These are phyloP conservation scores for Acanthopleura granulata DNA, from an alignment of 2,888 invertebrate species.

Conservation along the genomic window DNA sequence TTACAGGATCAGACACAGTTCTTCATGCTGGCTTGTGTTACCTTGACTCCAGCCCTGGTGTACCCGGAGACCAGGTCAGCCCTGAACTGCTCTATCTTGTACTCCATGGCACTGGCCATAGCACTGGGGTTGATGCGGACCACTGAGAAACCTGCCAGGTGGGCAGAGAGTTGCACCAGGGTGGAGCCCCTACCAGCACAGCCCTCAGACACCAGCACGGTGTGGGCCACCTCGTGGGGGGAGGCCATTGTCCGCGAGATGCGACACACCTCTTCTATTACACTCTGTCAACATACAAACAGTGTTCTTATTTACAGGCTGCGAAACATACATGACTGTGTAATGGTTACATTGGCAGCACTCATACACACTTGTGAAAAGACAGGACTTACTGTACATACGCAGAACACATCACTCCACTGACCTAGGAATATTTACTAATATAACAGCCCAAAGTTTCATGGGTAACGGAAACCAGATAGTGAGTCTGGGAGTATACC, in stretches of 20 bases:
- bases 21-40: conserved; percentile 29
- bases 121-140: conserved; percentile 61
- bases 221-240: conserved; percentile 66
- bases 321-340: no score
- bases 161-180: conserved; percentile 63
- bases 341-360: no score
- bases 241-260: conserved; percentile 64
- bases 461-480: no score
- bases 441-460: no score
- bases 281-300: conserved; percentile 42
- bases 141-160: conserved; percentile 64
- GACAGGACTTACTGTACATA: no score
- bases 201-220: conserved; percentile 65
- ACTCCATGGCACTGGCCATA: conserved; percentile 36
- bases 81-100: conserved; percentile 64
- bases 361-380: no score
- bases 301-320: no score
- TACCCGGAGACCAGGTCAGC: conserved; percentile 65
- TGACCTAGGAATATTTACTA: no score
- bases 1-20: no score
- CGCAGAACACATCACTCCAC: no score
- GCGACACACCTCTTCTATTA: conserved; percentile 64
- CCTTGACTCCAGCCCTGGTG: conserved; percentile 67
- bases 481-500: no score
- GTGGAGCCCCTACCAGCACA: conserved; percentile 59